These are phyloP conservation scores for Odobenus rosmarus DNA, from an alignment of 2,113 vertebrate genomes.

Conservation along the genomic window DNA sequence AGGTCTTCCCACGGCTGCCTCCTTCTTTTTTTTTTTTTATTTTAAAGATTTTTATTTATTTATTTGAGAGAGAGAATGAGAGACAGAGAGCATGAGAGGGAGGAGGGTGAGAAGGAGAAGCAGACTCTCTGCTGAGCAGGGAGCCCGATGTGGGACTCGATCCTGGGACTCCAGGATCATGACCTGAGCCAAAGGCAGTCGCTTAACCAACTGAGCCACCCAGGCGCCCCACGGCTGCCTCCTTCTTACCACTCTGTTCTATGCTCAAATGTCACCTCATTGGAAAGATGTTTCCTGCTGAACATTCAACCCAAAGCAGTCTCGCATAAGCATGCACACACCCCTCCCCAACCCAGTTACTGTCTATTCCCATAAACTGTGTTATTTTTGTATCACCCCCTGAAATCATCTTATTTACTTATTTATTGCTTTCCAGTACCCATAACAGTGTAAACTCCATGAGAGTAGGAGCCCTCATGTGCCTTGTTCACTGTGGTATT, in stretches of 20 bases:
- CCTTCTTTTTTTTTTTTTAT: no score
- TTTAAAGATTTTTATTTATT: no score
- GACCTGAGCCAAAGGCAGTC: no score
- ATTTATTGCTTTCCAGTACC: neutral
- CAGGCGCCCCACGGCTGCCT: no score
- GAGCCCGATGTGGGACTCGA: no score
- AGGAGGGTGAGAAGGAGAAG: no score
- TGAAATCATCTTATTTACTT: neutral
- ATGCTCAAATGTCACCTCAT: neutral
- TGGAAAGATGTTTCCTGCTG: neutral
- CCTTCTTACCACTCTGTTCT: neutral
- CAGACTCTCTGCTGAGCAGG: no score
- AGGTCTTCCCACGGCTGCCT: neutral
- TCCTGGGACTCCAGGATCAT: no score
- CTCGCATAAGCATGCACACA: neutral
- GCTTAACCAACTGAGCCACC: no score
- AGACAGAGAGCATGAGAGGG: no score
- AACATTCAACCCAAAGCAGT: neutral
- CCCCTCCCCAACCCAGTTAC: neutral
- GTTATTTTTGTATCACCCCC: neutral
- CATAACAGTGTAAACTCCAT: neutral
- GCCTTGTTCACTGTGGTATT: neutral
- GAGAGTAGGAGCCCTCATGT: neutral
- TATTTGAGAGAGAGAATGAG: no score
- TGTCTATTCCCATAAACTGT: neutral